Evolutionary conservation across 2,797 vertebrate genomes (phyloP).

Genomic region (Rhynchonycteris naso): DNA sequence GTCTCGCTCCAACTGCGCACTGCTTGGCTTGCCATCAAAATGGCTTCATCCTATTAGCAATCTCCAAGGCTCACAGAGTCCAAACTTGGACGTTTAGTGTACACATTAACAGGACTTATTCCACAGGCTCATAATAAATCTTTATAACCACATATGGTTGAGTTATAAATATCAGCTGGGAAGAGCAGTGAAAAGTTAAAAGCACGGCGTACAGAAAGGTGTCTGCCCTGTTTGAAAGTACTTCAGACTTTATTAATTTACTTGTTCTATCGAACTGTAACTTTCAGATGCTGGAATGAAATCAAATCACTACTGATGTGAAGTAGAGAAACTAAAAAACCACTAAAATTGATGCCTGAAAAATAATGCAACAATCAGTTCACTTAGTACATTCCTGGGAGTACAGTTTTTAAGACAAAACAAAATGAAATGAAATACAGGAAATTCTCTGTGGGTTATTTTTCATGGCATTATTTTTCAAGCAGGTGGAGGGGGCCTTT

Average conservation of each 20-base stretch:
- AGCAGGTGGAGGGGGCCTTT: background rate
- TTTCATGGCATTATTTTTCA: too few species aligned
- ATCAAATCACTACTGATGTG: constrained; percentile 30
- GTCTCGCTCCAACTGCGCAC: constrained; percentile 85
- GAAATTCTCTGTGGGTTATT: background rate
- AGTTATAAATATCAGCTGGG: constrained; percentile 91
- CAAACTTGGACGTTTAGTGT: constrained; percentile 88
- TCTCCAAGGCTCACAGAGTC: constrained; percentile 90
- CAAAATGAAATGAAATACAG: background rate
- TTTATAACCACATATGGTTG: constrained; percentile 89
- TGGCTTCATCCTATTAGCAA: constrained; percentile 91
- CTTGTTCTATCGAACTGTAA: constrained; percentile 63
- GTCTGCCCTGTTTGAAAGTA: constrained; percentile 81
- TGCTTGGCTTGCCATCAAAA: constrained; percentile 90
- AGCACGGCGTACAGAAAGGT: constrained; percentile 81
- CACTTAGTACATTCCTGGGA: background rate
- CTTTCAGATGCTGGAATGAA: constrained; percentile 27
- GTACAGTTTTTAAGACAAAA: background rate
- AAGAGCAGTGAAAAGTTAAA: constrained; percentile 85
- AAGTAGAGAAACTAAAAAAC: constrained; percentile 56
- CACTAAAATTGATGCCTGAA: constrained; percentile 1
- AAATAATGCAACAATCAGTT: constrained; percentile 25
- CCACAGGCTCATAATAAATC: constrained; percentile 93
- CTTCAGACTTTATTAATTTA: constrained; percentile 67
- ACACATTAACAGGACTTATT: constrained; percentile 91